Evolutionary conservation across 1,140 invertebrate genomes (phyloP), one percentile per base, ranked within the genome.

Genomic region (Pemphigus obesinymphae): DNA sequence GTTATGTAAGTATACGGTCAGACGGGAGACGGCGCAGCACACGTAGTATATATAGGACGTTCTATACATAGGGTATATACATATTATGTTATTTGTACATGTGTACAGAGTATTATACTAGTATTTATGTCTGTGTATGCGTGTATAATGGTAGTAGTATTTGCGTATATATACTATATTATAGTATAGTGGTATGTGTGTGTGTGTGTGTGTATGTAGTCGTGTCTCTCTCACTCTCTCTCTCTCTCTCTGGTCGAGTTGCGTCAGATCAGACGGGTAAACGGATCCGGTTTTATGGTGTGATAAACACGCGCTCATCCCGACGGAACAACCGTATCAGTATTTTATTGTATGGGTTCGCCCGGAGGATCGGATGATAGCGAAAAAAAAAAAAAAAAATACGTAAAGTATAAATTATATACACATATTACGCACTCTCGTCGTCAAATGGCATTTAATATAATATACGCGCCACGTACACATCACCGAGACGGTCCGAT

Each of bases 251-350:
- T n/a, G 76, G 76, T 80, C 76, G 76, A 80, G 55, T 80, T 80
- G 55, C 50, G 76, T 80, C 15, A 80, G 53, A 80, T 80, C 76
- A 61, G 55, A 80, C 76, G 76, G 76, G 53, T 80, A 80, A 80
- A 80, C 76, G 76, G 55, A 80, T 80, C 76, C 76, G 76, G 76
- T 80, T 80, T 55, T 80, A 80, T 80, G 76, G 76, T 80, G 76
- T n/a, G 53, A 58, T 80, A 80, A 80, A 80, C 76, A 80, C 76
- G 76, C 76, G 50, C 34, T 43, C 53, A 61, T 80, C 53, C 76
- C 76, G 26, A 61, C 76, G 76, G 76, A 80, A 80, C 76, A 80
- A 80, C 76, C 76, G 15, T 80, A 80, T 80, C 76, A 43, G 50
- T 78, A 58, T 55, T 76, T 58, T 78, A 40, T 43, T 63, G 76